Conservation (phyloP, 2,888 invertebrate genomes). For the Clepsis dumicolana region DNA sequence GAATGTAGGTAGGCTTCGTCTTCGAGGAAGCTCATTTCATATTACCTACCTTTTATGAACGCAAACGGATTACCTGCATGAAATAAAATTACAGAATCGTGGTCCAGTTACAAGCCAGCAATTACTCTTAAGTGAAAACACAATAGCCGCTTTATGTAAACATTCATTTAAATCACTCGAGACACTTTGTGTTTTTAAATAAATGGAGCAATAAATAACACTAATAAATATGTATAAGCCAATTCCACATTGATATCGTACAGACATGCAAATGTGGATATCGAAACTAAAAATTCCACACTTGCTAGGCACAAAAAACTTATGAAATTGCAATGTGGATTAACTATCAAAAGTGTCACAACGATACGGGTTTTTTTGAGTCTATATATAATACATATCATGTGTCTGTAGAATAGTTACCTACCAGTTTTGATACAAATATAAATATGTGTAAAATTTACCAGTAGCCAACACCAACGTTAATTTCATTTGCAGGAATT, state of each 20-base stretch:
- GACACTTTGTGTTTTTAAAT: constrained; percentile 70
- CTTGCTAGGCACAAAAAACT: constrained; percentile 47
- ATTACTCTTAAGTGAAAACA: constrained; percentile 70
- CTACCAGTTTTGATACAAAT: no score
- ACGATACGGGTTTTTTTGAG: not conserved
- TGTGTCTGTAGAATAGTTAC: no score
- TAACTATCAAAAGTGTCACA: not conserved
- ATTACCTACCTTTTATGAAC: constrained; percentile 9
- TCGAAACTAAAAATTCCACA: constrained; percentile 65
- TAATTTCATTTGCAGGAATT: not conserved
- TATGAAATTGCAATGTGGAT: constrained; percentile 18
- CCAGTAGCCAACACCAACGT: no score
- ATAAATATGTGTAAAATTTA: no score
- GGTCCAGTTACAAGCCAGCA: constrained; percentile 62
- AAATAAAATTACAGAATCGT: constrained; percentile 63
- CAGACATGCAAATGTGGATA: constrained; percentile 71
- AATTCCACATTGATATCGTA: constrained; percentile 69
- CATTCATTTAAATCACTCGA: constrained; percentile 70
- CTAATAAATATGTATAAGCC: constrained; percentile 75
- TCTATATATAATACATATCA: no score
- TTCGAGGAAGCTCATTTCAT: not conserved
- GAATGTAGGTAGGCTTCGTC: not conserved
- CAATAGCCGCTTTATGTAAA: constrained; percentile 71
- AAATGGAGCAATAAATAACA: constrained; percentile 75
- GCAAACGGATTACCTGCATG: constrained; percentile 9